Base-by-base conservation (phyloP, 2,113 vertebrate genomes). In the Heloderma charlesbogerti region DNA sequence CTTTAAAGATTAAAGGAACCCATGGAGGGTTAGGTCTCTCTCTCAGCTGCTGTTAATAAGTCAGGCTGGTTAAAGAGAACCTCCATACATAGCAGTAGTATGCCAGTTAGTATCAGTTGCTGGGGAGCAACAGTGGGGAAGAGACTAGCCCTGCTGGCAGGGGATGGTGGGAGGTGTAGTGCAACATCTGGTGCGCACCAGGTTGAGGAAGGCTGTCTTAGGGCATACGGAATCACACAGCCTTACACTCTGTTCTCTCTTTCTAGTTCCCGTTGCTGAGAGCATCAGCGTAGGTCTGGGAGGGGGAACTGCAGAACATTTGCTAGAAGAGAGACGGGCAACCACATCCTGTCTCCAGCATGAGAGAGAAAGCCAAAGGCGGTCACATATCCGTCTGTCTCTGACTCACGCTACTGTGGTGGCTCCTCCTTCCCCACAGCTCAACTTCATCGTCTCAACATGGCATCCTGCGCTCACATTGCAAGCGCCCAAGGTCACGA, bases 271-370 rank as follows among this genome's bases (percentile, higher is more conserved):
- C 31, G 84, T 67, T 45, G 57, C 40, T 18, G 43, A 22, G 51
- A 89, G 9, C 71, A 74, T 51, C 45, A 8, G 45, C 37, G 31
- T 12, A 29, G n/a, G 88, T 66, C 37, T 83, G 1, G 69, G 18
- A 45, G 71, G 13, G 51, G 67, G 43, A 67, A 84, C 66, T 83
- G 51, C 48, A 57, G 80, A 72, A 89, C 31, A 69, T 48, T 69
- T 18, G 27, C 77, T 43, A 78, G 54, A 34, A n/a, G 43, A 48
- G 27, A 75, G 37, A 74, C 13, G 54, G 82, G 22, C 31, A 45
- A 90, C 82, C 89, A 86, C 89, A 90, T 85, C 74, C 89, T 86
- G 82, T 74, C 74, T 60, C 85, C 40, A 75, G 80, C 40, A 34
- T 84, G 88, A 77, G 81, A 84, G 16, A 72, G 74, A 51, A 84